phyloP scores from a whole-genome alignment of 2,797 vertebrate species.

The Melanotaenia maccullochi region DNA sequence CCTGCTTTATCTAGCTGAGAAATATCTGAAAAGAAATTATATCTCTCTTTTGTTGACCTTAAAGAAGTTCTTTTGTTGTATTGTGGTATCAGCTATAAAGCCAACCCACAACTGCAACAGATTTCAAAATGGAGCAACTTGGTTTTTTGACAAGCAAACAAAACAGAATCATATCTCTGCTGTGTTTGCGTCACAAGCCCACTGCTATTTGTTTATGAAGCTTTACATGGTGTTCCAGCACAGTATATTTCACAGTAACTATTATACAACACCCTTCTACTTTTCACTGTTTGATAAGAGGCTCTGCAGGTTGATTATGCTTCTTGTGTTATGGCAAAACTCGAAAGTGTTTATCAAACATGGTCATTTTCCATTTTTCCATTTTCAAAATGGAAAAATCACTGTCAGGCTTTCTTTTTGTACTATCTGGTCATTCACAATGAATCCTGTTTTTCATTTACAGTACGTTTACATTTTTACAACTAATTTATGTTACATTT shows the following conservation, averaged over 20 bases:
- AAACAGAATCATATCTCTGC: conserved; percentile 39
- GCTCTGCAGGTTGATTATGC: conserved; percentile 1
- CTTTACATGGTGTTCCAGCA: conserved; percentile 27
- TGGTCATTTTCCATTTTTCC: not conserved
- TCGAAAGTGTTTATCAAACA: not conserved
- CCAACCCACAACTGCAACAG: conserved; percentile 39
- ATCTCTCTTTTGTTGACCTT: conserved; percentile 39
- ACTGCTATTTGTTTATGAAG: conserved; percentile 37
- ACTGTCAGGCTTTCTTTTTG: not conserved
- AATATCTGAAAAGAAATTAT: conserved; percentile 20
- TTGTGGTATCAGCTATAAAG: conserved; percentile 34
- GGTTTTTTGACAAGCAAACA: conserved; percentile 46
- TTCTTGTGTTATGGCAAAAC: not conserved
- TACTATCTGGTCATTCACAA: not conserved
- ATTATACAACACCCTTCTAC: conserved; percentile 10
- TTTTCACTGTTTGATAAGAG: not conserved
- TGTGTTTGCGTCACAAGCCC: conserved; percentile 31
- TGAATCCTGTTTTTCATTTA: not conserved
- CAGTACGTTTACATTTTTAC: not conserved
- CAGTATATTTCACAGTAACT: conserved; percentile 25
- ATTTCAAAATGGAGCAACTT: conserved; percentile 48
- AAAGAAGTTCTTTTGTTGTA: conserved; percentile 30
- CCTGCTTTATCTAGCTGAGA: conserved; percentile 41
- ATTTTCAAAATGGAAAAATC: not conserved
- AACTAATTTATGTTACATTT: not conserved